These are phyloP conservation scores for Caenorhabditis uteleia DNA, from an alignment of 2,888 invertebrate species.

Conservation along the genomic window DNA sequence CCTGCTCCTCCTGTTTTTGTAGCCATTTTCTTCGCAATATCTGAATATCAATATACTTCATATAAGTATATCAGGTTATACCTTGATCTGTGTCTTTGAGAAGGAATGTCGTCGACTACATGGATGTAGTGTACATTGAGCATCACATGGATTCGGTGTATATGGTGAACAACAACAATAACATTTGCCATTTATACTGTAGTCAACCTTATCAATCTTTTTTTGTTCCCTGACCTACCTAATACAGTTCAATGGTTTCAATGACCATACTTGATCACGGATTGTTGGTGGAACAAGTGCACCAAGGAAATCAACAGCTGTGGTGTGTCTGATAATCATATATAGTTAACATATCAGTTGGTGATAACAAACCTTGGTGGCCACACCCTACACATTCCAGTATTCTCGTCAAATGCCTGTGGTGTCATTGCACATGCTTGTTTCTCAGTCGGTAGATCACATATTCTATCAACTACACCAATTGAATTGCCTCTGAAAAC, in stretches of 20 bases:
- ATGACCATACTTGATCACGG: slow-evolving; percentile 60
- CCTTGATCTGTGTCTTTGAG: slow-evolving; percentile 50
- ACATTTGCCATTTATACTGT: slow-evolving; percentile 59
- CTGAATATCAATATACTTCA: slow-evolving; percentile 1
- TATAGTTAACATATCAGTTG: too few relatives aligned
- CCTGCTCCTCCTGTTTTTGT: slow-evolving; percentile 35
- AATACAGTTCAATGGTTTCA: slow-evolving; percentile 63
- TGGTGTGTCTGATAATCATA: slow-evolving; percentile 47
- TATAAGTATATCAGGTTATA: neutral
- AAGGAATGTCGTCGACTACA: slow-evolving; percentile 49
- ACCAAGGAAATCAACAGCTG: slow-evolving; percentile 58
- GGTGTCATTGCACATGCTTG: slow-evolving; percentile 66
- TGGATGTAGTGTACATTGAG: slow-evolving; percentile 53
- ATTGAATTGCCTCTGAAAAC: slow-evolving; percentile 57
- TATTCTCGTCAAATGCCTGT: slow-evolving; percentile 54
- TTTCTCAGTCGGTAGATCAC: slow-evolving; percentile 61
- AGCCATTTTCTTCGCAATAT: slow-evolving; percentile 52
- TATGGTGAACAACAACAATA: slow-evolving; percentile 66
- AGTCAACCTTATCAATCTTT: neutral
- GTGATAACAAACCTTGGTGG: slow-evolving; percentile 64
- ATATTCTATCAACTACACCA: slow-evolving; percentile 64
- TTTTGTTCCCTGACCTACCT: slow-evolving; percentile 30
- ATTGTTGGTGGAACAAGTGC: slow-evolving; percentile 58
- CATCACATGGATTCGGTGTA: slow-evolving; percentile 62
- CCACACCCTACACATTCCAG: slow-evolving; percentile 60